Conservation (phyloP, 2,797 vertebrate genomes). For the Remorina albescens region DNA sequence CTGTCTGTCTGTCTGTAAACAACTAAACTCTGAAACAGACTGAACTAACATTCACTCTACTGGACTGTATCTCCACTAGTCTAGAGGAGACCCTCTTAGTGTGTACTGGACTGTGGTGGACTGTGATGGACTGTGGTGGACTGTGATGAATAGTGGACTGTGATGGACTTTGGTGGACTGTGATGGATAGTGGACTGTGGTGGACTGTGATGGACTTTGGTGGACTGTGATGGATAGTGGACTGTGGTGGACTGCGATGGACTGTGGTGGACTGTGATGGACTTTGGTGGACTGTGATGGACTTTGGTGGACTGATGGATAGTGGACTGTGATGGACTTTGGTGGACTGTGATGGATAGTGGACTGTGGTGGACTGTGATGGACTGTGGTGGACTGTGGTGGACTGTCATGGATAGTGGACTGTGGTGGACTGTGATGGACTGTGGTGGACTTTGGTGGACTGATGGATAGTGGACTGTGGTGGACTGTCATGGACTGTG, state of each 20-base stretch:
- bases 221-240: too few species aligned
- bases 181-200: neutral
- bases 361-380: neutral
- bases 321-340: too few species aligned
- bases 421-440: neutral
- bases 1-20: slow-evolving; percentile 44
- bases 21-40: slow-evolving; percentile 39
- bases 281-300: neutral
- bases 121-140: neutral
- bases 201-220: neutral
- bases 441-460: neutral
- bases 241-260: neutral
- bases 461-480: too few species aligned
- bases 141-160: neutral
- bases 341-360: neutral
- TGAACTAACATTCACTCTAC: neutral
- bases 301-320: too few species aligned
- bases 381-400: neutral
- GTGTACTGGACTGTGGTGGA: neutral
- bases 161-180: too few species aligned
- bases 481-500: too few species aligned
- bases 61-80: neutral
- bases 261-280: too few species aligned
- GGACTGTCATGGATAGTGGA: too few species aligned
- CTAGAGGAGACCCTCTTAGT: slow-evolving; percentile 6